These are phyloP conservation scores for Cataglyphis albicans DNA, from an alignment of 2,888 invertebrate genomes.

Conservation along the genomic window DNA sequence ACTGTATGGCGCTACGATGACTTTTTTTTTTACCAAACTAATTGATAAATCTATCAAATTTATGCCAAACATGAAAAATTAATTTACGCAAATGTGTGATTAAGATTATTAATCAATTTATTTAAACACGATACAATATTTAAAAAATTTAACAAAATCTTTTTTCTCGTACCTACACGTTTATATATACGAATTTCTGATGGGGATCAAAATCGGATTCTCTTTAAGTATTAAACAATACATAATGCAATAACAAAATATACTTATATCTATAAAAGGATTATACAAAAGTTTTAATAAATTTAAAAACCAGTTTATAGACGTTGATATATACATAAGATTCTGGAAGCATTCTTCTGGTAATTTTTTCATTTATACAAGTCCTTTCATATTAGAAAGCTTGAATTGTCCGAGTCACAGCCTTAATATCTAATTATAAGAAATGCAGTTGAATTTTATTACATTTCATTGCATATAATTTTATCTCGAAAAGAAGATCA, in stretches of 20 bases:
- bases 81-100: neutral
- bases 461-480: neutral
- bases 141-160: constrained; percentile 22
- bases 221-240: neutral
- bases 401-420: constrained; percentile 37
- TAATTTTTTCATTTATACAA: constrained; percentile 13
- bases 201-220: neutral
- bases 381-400: constrained; percentile 21
- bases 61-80: neutral
- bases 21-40: neutral
- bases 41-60: neutral
- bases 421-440: constrained; percentile 38
- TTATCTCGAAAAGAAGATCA: neutral
- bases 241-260: constrained; percentile 21
- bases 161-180: constrained; percentile 33
- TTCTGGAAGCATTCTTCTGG: neutral
- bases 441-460: constrained; percentile 6
- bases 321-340: constrained; percentile 9
- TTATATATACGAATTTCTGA: constrained; percentile 28
- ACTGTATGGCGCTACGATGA: neutral
- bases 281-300: constrained; percentile 8
- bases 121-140: constrained; percentile 1
- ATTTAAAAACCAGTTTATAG: constrained; percentile 9
- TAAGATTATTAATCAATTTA: neutral
- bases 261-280: neutral